Evolutionary conservation across 2,113 vertebrate species (phyloP).

Genomic region (Mugil cephalus): DNA sequence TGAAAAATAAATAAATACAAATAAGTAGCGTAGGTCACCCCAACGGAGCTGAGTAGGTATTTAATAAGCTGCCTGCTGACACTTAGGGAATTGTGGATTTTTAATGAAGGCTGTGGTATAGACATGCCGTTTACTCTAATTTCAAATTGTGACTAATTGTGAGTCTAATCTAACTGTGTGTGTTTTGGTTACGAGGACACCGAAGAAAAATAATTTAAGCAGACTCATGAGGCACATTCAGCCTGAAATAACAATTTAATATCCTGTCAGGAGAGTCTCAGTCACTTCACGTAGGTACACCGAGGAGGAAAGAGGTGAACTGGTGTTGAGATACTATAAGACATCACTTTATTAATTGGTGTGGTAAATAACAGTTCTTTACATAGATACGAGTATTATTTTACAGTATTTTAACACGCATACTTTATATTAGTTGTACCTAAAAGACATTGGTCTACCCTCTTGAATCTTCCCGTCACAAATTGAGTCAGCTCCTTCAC

Average conservation of each 20-base stretch:
- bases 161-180: conserved; percentile 17
- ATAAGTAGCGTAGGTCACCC: no score
- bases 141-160: conserved; percentile 30
- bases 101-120: conserved; percentile 24
- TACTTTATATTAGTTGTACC: not conserved
- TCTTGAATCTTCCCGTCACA: not conserved
- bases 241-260: conserved; percentile 22
- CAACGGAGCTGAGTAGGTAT: not conserved
- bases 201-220: not conserved
- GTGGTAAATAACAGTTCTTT: not conserved
- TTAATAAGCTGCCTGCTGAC: conserved; percentile 1
- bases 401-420: no score
- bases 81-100: not conserved
- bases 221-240: conserved; percentile 10
- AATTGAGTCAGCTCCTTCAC: not conserved
- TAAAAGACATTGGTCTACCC: not conserved
- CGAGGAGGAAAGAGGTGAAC: not conserved
- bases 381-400: no score
- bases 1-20: no score
- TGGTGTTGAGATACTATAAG: conserved; percentile 15
- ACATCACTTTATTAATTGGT: not conserved
- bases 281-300: not conserved
- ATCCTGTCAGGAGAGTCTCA: not conserved
- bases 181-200: conserved; percentile 22
- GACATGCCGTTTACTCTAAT: conserved; percentile 11